Percentiles rank a stretch among this genome's conserved stretches.
phyloP scores from a whole-genome alignment of 2,797 vertebrate genomes.

The Acropternis orthonyx region DNA sequence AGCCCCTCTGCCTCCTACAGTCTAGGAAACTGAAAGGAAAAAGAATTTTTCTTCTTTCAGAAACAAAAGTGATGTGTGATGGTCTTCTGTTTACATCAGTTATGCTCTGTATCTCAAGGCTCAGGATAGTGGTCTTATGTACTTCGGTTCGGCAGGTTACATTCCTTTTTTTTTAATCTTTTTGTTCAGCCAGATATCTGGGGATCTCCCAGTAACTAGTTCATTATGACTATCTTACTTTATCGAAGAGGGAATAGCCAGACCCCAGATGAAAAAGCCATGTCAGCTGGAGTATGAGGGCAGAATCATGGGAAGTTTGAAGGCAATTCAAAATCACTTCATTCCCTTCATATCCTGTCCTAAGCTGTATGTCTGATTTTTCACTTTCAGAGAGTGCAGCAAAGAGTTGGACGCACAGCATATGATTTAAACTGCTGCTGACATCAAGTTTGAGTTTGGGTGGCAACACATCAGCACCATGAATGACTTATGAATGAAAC shows the following conservation, averaged over 20 bases:
- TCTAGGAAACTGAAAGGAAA: not conserved
- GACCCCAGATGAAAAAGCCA: not conserved
- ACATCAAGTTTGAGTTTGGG: not conserved
- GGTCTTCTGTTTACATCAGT: not conserved
- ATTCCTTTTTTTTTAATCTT: not conserved
- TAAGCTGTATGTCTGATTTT: not conserved
- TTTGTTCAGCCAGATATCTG: not conserved
- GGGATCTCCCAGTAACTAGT: not conserved
- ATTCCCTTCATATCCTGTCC: slow-evolving; percentile 29
- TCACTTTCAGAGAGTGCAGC: not conserved
- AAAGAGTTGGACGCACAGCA: not conserved
- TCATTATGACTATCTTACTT: not conserved
- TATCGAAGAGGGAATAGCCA: not conserved
- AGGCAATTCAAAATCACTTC: not conserved
- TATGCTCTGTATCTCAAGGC: not conserved
- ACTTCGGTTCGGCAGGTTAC: not conserved
- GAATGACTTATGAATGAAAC: not conserved
- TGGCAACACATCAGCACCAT: not conserved
- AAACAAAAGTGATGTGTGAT: not conserved
- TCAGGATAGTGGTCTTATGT: not conserved
- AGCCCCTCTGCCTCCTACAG: not conserved
- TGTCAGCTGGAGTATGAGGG: not conserved
- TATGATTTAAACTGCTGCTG: slow-evolving; percentile 18
- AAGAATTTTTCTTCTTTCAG: not conserved
- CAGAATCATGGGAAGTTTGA: not conserved